Evolutionary conservation across 2,797 vertebrate genomes (phyloP).

Genomic region (Falco concolor): DNA sequence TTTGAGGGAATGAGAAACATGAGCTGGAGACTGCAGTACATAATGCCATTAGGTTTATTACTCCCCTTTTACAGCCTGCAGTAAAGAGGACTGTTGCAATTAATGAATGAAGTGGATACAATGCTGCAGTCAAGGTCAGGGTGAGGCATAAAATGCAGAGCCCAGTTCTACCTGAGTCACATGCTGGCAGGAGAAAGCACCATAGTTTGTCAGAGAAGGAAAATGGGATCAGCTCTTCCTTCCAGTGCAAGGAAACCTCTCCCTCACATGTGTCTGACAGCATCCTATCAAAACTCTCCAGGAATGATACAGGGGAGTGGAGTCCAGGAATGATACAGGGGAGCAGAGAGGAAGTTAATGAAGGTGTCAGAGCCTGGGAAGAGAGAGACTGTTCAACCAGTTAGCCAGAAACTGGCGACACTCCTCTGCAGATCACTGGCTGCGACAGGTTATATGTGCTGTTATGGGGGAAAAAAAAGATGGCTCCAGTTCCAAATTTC

Average conservation of each 20-base stretch:
- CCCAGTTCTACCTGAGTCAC: neutral
- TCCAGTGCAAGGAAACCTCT: neutral
- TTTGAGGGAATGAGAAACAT: neutral
- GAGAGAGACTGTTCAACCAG: neutral
- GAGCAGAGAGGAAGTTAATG: neutral
- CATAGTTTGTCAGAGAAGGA: neutral
- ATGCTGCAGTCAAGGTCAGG: neutral
- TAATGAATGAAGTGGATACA: conserved; percentile 2
- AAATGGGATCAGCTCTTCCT: neutral
- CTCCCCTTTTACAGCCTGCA: neutral
- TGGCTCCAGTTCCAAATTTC: neutral
- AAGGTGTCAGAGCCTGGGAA: neutral
- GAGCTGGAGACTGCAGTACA: neutral
- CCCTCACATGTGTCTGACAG: neutral
- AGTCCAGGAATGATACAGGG: neutral
- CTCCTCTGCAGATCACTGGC: neutral
- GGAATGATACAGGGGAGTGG: neutral
- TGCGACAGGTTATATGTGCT: neutral
- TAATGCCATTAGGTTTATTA: conserved; percentile 23
- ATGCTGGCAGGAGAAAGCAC: neutral
- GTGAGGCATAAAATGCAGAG: neutral
- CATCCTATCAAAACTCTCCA: neutral
- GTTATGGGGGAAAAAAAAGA: neutral
- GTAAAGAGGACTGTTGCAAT: neutral
- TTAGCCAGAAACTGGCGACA: neutral